phyloP scores from a whole-genome alignment of 2,797 vertebrate genomes.

The Paguma larvata region DNA sequence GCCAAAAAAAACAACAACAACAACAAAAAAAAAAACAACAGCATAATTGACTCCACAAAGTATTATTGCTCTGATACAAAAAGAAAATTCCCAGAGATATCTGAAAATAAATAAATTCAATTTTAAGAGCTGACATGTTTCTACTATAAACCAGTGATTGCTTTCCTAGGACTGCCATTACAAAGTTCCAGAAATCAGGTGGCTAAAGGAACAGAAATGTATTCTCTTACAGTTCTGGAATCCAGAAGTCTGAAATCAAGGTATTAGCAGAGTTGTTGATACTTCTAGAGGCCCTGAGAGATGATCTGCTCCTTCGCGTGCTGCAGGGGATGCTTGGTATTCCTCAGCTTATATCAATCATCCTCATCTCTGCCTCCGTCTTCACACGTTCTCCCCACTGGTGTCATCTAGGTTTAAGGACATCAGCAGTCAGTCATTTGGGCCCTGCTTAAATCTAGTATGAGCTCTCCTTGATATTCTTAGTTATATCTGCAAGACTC shows the following conservation, averaged over 20 bases:
- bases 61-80: not conserved
- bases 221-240: not conserved
- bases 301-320: not conserved
- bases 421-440: not conserved
- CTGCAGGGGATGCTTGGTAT: not conserved
- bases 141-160: not conserved
- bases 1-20: no score
- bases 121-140: not conserved
- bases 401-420: not conserved
- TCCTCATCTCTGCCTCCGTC: not conserved
- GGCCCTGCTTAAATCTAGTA: not conserved
- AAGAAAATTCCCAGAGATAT: not conserved
- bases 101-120: not conserved
- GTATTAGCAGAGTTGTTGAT: not conserved
- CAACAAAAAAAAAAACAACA: no score
- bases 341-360: not conserved
- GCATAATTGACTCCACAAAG: not conserved
- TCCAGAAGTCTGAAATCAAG: not conserved
- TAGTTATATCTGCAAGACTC: not conserved
- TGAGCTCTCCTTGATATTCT: not conserved
- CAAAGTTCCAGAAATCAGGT: not conserved
- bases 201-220: not conserved
- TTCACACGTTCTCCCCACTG: not conserved
- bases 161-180: not conserved
- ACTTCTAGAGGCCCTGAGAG: not conserved